phyloP scores from a whole-genome alignment of 2,888 invertebrate genomes.

The Drosophila austrosaltans region DNA sequence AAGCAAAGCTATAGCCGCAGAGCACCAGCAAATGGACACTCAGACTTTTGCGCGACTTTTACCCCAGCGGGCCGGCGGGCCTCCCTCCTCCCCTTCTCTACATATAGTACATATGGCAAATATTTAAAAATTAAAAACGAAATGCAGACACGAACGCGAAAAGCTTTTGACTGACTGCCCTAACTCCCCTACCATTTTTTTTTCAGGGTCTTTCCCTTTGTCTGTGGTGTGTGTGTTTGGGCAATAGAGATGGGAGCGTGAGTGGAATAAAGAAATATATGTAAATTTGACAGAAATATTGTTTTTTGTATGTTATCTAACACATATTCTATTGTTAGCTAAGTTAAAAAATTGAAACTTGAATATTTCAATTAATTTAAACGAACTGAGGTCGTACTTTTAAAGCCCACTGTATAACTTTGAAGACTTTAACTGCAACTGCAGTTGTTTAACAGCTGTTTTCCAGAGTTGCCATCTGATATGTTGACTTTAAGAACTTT shows the following conservation, averaged over 20 bases:
- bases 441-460: no score
- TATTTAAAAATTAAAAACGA: slow-evolving; percentile 64
- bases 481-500: no score
- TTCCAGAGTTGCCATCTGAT: no score
- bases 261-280: not conserved
- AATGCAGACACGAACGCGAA: slow-evolving; percentile 58
- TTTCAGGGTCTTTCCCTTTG: not conserved
- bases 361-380: no score
- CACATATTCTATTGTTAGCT: not conserved
- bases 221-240: not conserved
- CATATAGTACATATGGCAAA: slow-evolving; percentile 43
- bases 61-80: not conserved
- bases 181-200: not conserved
- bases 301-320: not conserved
- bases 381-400: no score
- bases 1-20: slow-evolving; percentile 40
- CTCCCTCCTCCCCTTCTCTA: not conserved
- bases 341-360: no score
- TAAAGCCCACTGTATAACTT: no score
- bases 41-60: not conserved
- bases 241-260: slow-evolving; percentile 1
- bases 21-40: slow-evolving; percentile 8
- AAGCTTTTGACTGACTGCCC: slow-evolving; percentile 9
- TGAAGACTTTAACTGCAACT: no score
- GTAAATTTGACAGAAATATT: not conserved